These are phyloP conservation scores for Pongo pygmaeus DNA, from an alignment of 2,113 vertebrate genomes.

Conservation along the genomic window DNA sequence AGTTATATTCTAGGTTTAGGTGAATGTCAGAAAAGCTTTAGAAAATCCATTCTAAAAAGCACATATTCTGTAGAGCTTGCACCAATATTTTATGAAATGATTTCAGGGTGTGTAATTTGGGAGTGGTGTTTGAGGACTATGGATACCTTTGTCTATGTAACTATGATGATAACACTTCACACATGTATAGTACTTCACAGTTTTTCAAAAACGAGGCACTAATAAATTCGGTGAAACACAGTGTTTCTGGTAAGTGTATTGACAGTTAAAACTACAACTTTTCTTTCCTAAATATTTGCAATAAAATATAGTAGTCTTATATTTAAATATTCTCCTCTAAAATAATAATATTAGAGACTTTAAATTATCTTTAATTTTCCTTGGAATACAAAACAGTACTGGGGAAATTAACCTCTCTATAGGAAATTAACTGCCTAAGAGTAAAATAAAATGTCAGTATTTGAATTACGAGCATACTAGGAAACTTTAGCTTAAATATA, in stretches of 20 bases:
- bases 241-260: background rate
- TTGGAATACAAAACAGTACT: background rate
- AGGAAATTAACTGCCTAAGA: background rate
- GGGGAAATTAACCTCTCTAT: background rate
- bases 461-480: constrained; percentile 44
- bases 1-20: background rate
- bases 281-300: constrained; percentile 24
- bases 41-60: background rate
- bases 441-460: constrained; percentile 1
- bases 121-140: background rate
- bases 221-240: background rate
- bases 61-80: background rate
- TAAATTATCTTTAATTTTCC: background rate
- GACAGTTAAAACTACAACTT: background rate
- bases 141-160: background rate
- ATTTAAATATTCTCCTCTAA: background rate
- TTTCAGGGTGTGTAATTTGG: background rate
- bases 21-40: background rate
- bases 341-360: background rate
- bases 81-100: background rate
- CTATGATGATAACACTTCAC: background rate
- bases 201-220: background rate
- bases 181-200: background rate
- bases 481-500: constrained; percentile 37
- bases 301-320: background rate